Conservation (phyloP, 2,797 vertebrate genomes). For the Acanthurus tractus region DNA sequence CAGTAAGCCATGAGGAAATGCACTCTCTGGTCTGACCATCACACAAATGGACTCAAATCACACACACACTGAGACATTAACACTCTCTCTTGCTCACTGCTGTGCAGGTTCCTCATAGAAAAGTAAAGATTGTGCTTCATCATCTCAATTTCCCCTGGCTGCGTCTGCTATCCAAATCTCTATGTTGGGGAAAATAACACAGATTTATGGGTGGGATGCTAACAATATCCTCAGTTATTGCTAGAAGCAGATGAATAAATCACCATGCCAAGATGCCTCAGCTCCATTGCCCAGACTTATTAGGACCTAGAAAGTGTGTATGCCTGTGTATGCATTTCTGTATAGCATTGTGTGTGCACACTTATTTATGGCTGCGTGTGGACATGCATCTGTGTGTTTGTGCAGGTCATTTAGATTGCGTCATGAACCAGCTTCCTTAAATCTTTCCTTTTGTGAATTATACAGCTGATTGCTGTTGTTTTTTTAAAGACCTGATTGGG, state of each 20-base stretch:
- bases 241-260: slow-evolving; percentile 76
- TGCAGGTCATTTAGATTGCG: slow-evolving; percentile 53
- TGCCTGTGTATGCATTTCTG: slow-evolving; percentile 1
- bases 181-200: slow-evolving; percentile 60
- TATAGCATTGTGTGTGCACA: neutral
- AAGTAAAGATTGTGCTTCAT: slow-evolving; percentile 62
- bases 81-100: slow-evolving; percentile 8
- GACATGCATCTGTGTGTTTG: slow-evolving; percentile 46
- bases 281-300: slow-evolving; percentile 38
- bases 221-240: slow-evolving; percentile 73
- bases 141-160: slow-evolving; percentile 55
- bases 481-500: slow-evolving; percentile 39
- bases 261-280: slow-evolving; percentile 61
- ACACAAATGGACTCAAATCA: slow-evolving; percentile 27
- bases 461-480: slow-evolving; percentile 27
- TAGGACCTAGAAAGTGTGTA: slow-evolving; percentile 24
- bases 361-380: slow-evolving; percentile 39
- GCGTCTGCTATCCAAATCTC: slow-evolving; percentile 51
- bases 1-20: slow-evolving; percentile 21
- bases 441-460: slow-evolving; percentile 46
- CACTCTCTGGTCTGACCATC: slow-evolving; percentile 11
- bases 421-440: slow-evolving; percentile 43
- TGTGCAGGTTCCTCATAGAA: slow-evolving; percentile 41
- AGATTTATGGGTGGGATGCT: slow-evolving; percentile 62
- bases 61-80: slow-evolving; percentile 27